phyloP scores from a whole-genome alignment of 2,113 vertebrate species.

The Columba janthina region DNA sequence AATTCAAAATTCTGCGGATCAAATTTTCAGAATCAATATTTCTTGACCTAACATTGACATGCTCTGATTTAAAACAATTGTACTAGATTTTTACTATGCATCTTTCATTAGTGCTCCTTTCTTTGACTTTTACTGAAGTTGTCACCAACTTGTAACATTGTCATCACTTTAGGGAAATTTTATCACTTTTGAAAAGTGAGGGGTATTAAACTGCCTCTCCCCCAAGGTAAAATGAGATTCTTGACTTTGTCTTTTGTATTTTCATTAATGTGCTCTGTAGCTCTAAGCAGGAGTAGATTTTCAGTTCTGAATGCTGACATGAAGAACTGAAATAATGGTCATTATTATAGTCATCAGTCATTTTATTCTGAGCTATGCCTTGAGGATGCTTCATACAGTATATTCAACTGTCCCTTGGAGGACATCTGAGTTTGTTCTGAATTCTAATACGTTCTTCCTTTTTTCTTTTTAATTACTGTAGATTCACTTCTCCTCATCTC shows the following conservation, averaged over 20 bases:
- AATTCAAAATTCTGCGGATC: not conserved
- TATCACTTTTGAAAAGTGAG: not conserved
- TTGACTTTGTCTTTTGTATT: not conserved
- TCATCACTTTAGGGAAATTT: conserved; percentile 1
- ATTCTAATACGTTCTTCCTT: not conserved
- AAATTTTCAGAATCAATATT: not conserved
- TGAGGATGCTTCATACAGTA: not conserved
- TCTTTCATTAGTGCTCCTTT: not conserved
- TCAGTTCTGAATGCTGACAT: not conserved
- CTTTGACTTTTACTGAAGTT: not conserved
- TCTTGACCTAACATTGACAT: not conserved
- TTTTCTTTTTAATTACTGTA: not conserved
- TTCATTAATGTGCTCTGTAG: conserved; percentile 10
- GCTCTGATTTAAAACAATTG: not conserved
- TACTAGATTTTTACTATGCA: not conserved
- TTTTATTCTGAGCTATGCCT: not conserved
- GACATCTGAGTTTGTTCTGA: not conserved
- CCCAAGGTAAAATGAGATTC: conserved; percentile 6
- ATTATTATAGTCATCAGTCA: conserved; percentile 19
- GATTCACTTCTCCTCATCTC: not conserved
- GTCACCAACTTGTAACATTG: not conserved
- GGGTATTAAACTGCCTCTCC: not conserved
- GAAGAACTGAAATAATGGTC: conserved; percentile 5
- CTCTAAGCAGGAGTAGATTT: not conserved
- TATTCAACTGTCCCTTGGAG: not conserved